A percentile compares a stretch with the other conserved stretches of the same genome.
phyloP scores from a whole-genome alignment of 2,888 invertebrate genomes.

The Xiphydria camelus region DNA sequence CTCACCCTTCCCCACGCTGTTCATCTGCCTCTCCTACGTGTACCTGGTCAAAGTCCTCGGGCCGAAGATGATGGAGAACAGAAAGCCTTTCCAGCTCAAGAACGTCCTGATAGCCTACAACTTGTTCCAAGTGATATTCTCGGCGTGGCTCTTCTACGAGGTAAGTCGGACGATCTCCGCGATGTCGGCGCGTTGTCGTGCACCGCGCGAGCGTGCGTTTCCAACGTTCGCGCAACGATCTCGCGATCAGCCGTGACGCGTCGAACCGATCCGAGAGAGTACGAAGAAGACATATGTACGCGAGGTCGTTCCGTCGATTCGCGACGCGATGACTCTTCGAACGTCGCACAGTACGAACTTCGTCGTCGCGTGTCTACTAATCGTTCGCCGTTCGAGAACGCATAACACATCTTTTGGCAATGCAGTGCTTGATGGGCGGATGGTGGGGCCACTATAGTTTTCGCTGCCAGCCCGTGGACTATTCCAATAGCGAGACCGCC shows the following conservation, averaged over 20 bases:
- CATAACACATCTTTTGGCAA: conserved; percentile 42
- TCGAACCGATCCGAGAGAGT: too few species aligned
- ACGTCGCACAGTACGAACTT: too few species aligned
- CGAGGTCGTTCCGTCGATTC: too few species aligned
- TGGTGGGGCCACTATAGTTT: conserved; percentile 90
- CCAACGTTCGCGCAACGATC: too few species aligned
- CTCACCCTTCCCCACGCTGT: conserved; percentile 88
- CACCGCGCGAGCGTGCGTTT: too few species aligned
- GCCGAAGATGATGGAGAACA: conserved; percentile 88
- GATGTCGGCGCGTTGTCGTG: too few species aligned
- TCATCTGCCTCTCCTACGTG: conserved; percentile 87
- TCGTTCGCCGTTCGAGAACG: too few species aligned
- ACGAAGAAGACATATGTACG: too few species aligned
- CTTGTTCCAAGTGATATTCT: conserved; percentile 87
- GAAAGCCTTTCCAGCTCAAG: conserved; percentile 83
- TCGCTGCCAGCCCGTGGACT: conserved; percentile 90
- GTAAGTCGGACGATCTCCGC: too few species aligned
- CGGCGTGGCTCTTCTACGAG: conserved; percentile 89
- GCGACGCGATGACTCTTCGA: too few species aligned
- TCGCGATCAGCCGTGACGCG: too few species aligned
- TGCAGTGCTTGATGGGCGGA: conserved; percentile 84
- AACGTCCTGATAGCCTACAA: conserved; percentile 80
- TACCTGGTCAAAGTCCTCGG: conserved; percentile 89
- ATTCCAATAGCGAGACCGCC: conserved; percentile 77
- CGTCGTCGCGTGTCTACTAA: too few species aligned